Conservation (phyloP, 2,797 vertebrate species). For the Schizopygopsis pylzovi region DNA sequence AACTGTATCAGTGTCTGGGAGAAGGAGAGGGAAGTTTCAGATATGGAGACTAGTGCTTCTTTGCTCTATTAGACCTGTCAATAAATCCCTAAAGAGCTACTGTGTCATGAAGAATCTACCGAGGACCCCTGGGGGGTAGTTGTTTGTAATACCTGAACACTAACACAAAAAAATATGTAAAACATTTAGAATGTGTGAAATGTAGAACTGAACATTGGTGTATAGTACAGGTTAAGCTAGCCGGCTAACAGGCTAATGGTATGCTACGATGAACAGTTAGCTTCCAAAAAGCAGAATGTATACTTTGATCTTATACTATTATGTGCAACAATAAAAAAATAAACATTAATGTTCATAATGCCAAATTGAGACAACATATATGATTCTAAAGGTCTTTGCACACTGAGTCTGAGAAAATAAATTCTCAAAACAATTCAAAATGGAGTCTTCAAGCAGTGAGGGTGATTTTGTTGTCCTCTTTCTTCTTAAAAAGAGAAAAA, state of each 20-base stretch:
- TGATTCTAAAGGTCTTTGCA: no score
- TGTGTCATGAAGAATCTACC: not conserved
- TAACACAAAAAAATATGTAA: not conserved
- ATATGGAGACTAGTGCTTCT: slow-evolving; percentile 12
- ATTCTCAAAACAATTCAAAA: no score
- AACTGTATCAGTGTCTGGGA: not conserved
- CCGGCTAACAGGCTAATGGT: not conserved
- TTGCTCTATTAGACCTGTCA: slow-evolving; percentile 8
- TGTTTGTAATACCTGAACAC: not conserved
- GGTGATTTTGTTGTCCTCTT: no score
- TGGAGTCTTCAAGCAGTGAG: no score
- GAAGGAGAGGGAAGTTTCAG: slow-evolving; percentile 9
- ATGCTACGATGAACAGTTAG: not conserved
- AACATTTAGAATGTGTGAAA: not conserved
- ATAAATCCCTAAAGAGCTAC: slow-evolving; percentile 4
- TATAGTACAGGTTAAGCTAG: not conserved
- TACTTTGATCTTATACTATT: slow-evolving; percentile 7
- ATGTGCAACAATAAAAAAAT: not conserved
- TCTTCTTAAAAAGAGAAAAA: no score
- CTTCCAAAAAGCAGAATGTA: not conserved
- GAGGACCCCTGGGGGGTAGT: not conserved
- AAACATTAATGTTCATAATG: not conserved
- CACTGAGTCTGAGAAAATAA: no score
- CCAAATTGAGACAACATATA: not conserved
- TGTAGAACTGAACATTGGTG: not conserved